Percentiles rank a stretch among this genome's conserved stretches.
phyloP scores from a whole-genome alignment of 2,888 invertebrate species.

The Ametastegia equiseti region DNA sequence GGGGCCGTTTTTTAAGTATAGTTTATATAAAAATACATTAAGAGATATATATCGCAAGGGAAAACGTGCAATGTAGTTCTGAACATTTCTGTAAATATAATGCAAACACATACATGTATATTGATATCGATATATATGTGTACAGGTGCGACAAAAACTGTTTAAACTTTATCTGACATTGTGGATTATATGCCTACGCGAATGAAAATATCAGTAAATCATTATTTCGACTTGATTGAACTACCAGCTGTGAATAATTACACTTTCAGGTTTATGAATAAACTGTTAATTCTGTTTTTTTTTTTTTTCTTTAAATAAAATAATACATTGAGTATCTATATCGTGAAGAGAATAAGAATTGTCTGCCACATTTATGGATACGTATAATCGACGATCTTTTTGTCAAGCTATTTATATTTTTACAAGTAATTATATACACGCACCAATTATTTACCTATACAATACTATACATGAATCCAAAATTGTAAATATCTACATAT shows the following conservation, averaged over 20 bases:
- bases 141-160: not conserved
- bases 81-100: not conserved
- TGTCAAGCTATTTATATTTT: not conserved
- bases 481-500: not conserved
- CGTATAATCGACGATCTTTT: too few species aligned
- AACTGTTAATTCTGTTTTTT: too few species aligned
- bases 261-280: too few species aligned
- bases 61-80: slow-evolving; percentile 5
- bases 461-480: not conserved
- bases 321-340: too few species aligned
- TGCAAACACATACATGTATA: not conserved
- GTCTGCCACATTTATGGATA: too few species aligned
- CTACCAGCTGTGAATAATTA: too few species aligned
- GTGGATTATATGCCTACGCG: too few species aligned
- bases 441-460: not conserved
- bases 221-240: too few species aligned
- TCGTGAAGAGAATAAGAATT: too few species aligned
- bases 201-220: too few species aligned
- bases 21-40: not conserved
- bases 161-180: not conserved
- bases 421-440: not conserved
- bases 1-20: not conserved
- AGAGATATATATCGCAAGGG: not conserved
- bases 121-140: not conserved
- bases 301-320: too few species aligned